Percentiles rank a stretch among this genome's conserved stretches.
Evolutionary conservation across 2,797 vertebrate species (phyloP).

Genomic region (Picus viridis): DNA sequence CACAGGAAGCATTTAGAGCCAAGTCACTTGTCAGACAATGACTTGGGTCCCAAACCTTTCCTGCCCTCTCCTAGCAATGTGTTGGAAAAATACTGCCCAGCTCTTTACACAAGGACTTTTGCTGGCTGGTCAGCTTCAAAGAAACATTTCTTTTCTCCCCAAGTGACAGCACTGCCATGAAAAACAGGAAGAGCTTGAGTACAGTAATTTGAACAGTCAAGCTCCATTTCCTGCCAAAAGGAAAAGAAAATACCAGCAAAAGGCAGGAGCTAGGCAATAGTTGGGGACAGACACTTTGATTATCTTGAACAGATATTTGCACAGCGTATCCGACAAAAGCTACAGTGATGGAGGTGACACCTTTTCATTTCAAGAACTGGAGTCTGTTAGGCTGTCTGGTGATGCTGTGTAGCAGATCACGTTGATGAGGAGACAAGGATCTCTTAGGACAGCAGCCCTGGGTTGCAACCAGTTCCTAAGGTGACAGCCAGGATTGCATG

Average conservation of each 20-base stretch:
- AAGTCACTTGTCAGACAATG: not conserved
- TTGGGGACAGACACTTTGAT: slow-evolving; percentile 32
- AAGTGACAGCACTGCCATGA: slow-evolving; percentile 38
- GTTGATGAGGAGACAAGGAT: not conserved
- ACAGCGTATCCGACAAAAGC: slow-evolving; percentile 21
- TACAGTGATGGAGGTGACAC: slow-evolving; percentile 15
- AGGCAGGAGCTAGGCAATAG: slow-evolving; percentile 7
- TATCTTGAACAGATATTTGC: slow-evolving; percentile 58
- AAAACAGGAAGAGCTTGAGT: slow-evolving; percentile 73
- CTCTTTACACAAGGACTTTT: slow-evolving; percentile 33
- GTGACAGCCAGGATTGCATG: accelerated
- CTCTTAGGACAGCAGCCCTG: not conserved
- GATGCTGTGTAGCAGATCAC: not conserved
- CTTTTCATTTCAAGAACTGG: not conserved
- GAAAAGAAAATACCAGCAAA: slow-evolving; percentile 67
- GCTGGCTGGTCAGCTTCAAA: slow-evolving; percentile 10
- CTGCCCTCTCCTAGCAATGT: not conserved
- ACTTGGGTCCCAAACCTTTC: not conserved
- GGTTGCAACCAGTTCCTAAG: not conserved
- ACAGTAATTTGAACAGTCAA: slow-evolving; percentile 67
- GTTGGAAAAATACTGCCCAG: slow-evolving; percentile 43
- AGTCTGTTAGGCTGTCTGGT: not conserved
- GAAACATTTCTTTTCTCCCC: slow-evolving; percentile 45
- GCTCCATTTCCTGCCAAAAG: slow-evolving; percentile 69
- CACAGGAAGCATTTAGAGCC: not conserved